Base-by-base conservation (phyloP, 1,140 invertebrate genomes). In the Dreissena polymorpha region DNA sequence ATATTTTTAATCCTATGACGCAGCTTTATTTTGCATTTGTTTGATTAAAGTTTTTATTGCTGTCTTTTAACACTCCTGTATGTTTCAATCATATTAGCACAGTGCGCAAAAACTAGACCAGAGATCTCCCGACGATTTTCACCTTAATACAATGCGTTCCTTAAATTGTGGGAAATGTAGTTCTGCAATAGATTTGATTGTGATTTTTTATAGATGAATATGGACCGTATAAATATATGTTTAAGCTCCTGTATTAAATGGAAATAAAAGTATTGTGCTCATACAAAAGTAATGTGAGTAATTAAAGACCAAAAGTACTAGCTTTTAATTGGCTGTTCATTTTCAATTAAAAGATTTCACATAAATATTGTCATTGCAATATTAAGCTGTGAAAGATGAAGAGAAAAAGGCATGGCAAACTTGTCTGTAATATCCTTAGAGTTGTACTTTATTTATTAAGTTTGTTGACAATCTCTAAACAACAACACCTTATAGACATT, bases 211-310 rank as follows among this genome's bases (percentile, higher is more conserved):
- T 27, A 13, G 53, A n/a, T 25, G n/a, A 55, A 73, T 73, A 73
- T 73, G 57, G 51, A 73, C 71, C 71, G 55, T 73, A 23, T 60
- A 57, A 73, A 73, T 73, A 73, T 73, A 55, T 50, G n/a, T 60
- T 55, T 55, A 73, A 55, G 51, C 50, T 53, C 27, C 57, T 60
- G 21, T 73, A 55, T 55, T 73, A 27, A 39, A 55, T 57, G 50
- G 57, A 57, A n/a, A 60, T n/a, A 2, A 3, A 12, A 12, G 57
- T 23, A 60, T 60, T 60, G 57, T 60, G 16, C 57, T n/a, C 16
- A 6, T 60, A 5, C 10, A 60, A 60, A 73, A 60, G 71, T 73
- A 73, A 73, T 55, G 16, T 55, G 71, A 73, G 53, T 73, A 16
- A n/a, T 73, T 60, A n/a, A 13, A 73, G 21, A 60, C 10, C 21